These are phyloP conservation scores for Trachymyrmex cornetzi DNA, from an alignment of 1,140 invertebrate genomes.

Conservation along the genomic window DNA sequence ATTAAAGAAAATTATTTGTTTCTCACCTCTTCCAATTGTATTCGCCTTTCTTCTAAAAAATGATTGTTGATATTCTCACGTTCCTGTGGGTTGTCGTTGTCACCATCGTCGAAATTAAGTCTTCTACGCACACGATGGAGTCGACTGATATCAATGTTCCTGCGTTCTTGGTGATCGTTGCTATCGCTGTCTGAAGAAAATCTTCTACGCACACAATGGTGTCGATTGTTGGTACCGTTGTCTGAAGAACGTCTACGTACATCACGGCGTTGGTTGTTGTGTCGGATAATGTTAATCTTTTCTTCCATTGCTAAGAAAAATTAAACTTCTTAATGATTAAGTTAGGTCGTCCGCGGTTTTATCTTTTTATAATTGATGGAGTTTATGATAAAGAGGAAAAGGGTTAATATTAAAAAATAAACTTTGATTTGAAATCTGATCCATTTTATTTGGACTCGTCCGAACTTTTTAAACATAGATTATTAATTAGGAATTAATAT, in stretches of 20 bases:
- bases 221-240: not conserved
- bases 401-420: no score
- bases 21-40: slow-evolving; percentile 75
- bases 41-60: slow-evolving; percentile 71
- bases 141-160: slow-evolving; percentile 52
- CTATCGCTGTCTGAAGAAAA: slow-evolving; percentile 76
- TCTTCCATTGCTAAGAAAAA: slow-evolving; percentile 80
- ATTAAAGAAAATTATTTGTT: slow-evolving; percentile 3
- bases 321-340: not conserved
- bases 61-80: slow-evolving; percentile 65
- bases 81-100: slow-evolving; percentile 55
- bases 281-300: no score
- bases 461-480: no score
- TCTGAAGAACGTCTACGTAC: no score
- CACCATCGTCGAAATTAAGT: slow-evolving; percentile 76
- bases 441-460: no score
- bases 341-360: no score
- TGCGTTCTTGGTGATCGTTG: slow-evolving; percentile 30
- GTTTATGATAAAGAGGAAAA: no score
- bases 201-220: slow-evolving; percentile 77
- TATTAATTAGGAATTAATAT: no score
- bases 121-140: slow-evolving; percentile 77
- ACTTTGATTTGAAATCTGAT: no score
- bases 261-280: no score
- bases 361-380: no score